phyloP scores from a whole-genome alignment of 2,113 vertebrate species.

The Microcebus tavaratra region DNA sequence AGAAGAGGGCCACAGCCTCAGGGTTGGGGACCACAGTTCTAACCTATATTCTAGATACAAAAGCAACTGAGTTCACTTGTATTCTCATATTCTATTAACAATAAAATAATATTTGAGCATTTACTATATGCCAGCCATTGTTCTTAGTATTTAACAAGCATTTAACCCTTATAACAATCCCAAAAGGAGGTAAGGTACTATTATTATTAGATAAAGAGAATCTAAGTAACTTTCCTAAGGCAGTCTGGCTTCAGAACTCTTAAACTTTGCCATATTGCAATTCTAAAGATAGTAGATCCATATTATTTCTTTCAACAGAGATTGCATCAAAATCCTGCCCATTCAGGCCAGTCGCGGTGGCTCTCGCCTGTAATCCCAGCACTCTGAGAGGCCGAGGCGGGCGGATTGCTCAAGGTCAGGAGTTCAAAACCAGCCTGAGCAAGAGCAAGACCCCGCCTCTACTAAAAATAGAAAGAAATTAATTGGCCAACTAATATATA shows the following conservation, averaged over 20 bases:
- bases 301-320: constrained; percentile 9
- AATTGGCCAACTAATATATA: too few species aligned
- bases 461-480: too few species aligned
- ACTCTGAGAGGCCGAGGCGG: too few species aligned
- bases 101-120: background rate
- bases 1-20: too few species aligned
- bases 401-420: too few species aligned
- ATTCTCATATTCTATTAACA: background rate
- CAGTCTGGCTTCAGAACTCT: background rate
- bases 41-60: background rate
- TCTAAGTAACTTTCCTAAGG: background rate
- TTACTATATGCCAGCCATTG: background rate
- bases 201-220: background rate
- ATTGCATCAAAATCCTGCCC: constrained; percentile 16
- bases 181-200: background rate
- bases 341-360: background rate
- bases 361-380: too few species aligned
- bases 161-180: background rate
- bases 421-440: too few species aligned
- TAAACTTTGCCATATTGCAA: background rate
- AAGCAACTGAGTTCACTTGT: background rate
- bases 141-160: background rate
- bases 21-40: too few species aligned
- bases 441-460: too few species aligned
- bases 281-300: background rate